Percentiles rank a stretch among this genome's conserved stretches.
Evolutionary conservation across 2,888 invertebrate genomes (phyloP).

Genomic region (Sylvicola cinctus): DNA sequence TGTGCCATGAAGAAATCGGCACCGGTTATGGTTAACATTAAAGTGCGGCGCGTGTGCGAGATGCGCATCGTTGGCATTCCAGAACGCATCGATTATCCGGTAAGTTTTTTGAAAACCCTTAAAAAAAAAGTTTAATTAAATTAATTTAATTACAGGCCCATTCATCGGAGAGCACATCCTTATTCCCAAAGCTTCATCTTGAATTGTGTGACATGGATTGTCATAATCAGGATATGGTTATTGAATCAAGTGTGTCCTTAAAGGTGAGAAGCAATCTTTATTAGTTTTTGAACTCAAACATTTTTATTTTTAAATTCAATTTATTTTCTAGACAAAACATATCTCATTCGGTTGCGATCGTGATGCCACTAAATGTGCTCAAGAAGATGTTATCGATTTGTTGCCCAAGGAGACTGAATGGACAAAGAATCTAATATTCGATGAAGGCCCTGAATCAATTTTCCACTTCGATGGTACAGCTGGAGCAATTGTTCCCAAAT

Average conservation of each 20-base stretch:
- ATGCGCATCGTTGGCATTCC: conserved; percentile 54
- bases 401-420: conserved; percentile 43
- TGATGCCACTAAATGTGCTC: conserved; percentile 31
- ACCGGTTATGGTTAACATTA: conserved; percentile 91
- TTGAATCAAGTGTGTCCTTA: conserved; percentile 20
- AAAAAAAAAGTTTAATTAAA: not conserved
- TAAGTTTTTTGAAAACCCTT: conserved; percentile 9
- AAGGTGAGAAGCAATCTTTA: conserved; percentile 9
- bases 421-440: conserved; percentile 64
- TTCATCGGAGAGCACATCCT: conserved; percentile 19
- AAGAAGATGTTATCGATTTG: conserved; percentile 15
- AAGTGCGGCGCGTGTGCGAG: conserved; percentile 64
- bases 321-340: conserved; percentile 30
- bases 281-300: no score
- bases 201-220: conserved; percentile 27
- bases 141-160: conserved; percentile 13
- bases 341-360: conserved; percentile 94
- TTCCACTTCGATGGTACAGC: conserved; percentile 92
- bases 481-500: conserved; percentile 64
- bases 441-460: conserved; percentile 68
- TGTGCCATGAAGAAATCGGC: conserved; percentile 90
- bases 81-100: conserved; percentile 24
- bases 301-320: not conserved
- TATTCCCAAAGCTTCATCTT: conserved; percentile 23
- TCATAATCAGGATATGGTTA: conserved; percentile 18